Conservation (phyloP, 2,113 vertebrate genomes). For the Chelonoidis abingdonii region DNA sequence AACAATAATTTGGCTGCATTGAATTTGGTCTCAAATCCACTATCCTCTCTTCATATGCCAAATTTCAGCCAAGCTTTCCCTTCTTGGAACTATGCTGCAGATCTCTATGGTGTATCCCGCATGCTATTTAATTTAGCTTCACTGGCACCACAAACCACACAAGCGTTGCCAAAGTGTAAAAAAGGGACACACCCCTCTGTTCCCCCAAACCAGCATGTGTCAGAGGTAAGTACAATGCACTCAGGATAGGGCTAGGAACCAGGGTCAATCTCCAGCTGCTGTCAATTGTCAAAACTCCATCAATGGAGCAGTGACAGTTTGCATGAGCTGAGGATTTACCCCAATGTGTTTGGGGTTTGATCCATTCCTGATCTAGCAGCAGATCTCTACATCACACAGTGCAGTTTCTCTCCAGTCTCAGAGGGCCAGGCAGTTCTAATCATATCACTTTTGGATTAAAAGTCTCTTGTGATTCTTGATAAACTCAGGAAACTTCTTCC, state of each 20-base stretch:
- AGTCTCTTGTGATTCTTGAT: background rate
- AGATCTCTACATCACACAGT: background rate
- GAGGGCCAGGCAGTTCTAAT: background rate
- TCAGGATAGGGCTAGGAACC: background rate
- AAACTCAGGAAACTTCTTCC: background rate
- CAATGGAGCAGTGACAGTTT: background rate
- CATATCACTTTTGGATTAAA: background rate
- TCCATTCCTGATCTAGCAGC: background rate
- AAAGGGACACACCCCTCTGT: background rate
- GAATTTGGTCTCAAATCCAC: fast-evolving
- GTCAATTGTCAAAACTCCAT: background rate
- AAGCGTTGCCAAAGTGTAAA: background rate
- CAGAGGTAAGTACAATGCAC: background rate
- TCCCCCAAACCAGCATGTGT: fast-evolving
- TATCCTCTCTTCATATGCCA: background rate
- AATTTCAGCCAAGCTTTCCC: background rate
- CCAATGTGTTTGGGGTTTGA: background rate
- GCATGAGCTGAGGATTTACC: background rate
- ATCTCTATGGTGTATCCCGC: background rate
- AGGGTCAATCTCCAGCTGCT: background rate
- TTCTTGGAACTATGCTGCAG: background rate
- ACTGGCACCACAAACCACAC: background rate
- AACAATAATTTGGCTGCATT: background rate
- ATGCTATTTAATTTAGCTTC: background rate
- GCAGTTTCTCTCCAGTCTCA: background rate